Percentiles rank a stretch among this genome's conserved stretches.
phyloP scores from a whole-genome alignment of 2,888 invertebrate genomes.

The Andrena camellia region DNA sequence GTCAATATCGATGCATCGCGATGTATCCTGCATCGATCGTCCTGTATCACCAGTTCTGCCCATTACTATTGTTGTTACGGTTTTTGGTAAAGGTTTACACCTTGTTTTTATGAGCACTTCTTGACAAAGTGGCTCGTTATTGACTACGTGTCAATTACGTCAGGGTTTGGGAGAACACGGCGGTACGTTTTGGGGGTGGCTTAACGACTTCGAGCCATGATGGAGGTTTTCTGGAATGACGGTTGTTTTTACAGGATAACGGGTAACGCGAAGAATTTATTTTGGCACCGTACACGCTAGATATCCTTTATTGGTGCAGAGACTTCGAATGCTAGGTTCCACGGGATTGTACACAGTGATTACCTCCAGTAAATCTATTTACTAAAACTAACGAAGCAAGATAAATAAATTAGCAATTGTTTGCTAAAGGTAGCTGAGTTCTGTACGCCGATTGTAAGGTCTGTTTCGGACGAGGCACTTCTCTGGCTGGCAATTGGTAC shows the following conservation, averaged over 20 bases:
- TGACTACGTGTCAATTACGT: neutral
- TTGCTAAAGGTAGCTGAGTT: too few species aligned
- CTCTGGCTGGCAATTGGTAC: too few species aligned
- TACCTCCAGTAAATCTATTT: too few species aligned
- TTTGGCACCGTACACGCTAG: neutral
- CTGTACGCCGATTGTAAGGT: too few species aligned
- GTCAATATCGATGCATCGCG: neutral
- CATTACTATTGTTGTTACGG: neutral
- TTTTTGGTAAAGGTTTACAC: neutral
- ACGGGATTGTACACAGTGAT: too few species aligned
- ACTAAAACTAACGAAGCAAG: too few species aligned
- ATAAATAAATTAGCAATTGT: too few species aligned
- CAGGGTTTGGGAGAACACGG: neutral
- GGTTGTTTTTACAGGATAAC: neutral
- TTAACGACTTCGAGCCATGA: neutral
- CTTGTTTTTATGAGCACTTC: neutral
- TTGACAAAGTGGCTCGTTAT: neutral
- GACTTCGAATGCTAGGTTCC: neutral
- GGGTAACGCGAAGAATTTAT: neutral
- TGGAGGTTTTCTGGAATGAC: neutral
- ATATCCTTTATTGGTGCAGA: neutral
- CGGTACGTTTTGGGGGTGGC: neutral
- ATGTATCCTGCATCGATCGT: neutral
- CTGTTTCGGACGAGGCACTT: too few species aligned
- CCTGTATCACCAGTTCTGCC: neutral